These are phyloP conservation scores for Unio delphinus DNA, from an alignment of 2,888 invertebrate genomes.

Conservation along the genomic window DNA sequence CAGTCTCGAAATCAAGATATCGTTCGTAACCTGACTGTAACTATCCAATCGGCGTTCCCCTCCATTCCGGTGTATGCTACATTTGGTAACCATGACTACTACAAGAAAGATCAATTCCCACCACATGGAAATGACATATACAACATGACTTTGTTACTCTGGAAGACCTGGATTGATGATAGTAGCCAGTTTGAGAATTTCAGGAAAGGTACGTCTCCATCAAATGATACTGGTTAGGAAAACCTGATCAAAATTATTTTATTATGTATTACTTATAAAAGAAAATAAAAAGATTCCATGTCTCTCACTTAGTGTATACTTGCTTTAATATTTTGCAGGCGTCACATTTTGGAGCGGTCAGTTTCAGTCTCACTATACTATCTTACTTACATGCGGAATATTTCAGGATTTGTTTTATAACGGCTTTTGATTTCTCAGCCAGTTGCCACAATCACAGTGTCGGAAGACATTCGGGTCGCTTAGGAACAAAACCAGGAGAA, in stretches of 20 bases:
- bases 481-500: too few species aligned
- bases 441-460: too few species aligned
- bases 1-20: conserved; percentile 82
- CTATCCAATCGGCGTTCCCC: conserved; percentile 76
- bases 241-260: neutral
- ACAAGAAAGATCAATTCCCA: conserved; percentile 73
- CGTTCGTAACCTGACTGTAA: conserved; percentile 80
- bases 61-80: conserved; percentile 87
- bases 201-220: conserved; percentile 78
- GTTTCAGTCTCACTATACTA: too few species aligned
- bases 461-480: too few species aligned
- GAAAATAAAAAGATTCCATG: neutral
- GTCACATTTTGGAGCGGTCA: too few species aligned
- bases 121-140: conserved; percentile 71
- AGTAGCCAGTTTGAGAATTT: conserved; percentile 87
- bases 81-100: conserved; percentile 87
- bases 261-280: too few species aligned
- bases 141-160: conserved; percentile 78
- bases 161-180: conserved; percentile 80
- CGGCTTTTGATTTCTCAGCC: too few species aligned
- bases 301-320: neutral
- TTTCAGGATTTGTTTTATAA: too few species aligned
- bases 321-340: too few species aligned
- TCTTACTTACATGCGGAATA: too few species aligned
- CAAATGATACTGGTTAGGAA: neutral